A percentile compares a stretch with the other conserved stretches of the same genome.
phyloP scores from a whole-genome alignment of 2,888 invertebrate genomes.

The Miltochrista miniata region DNA sequence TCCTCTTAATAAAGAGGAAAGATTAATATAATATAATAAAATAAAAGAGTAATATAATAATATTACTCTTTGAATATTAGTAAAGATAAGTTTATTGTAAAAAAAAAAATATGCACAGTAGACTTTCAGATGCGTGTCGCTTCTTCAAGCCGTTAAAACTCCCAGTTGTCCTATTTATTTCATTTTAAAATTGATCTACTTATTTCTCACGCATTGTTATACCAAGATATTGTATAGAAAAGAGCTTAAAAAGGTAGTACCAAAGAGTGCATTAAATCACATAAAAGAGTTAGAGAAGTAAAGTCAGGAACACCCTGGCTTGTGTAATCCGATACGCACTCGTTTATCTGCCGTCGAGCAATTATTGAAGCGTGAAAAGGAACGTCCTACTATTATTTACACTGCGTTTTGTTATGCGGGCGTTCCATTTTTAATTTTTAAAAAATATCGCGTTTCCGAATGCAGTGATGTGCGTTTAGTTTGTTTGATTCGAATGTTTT shows the following conservation, averaged over 20 bases:
- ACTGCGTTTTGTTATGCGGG: slow-evolving; percentile 81
- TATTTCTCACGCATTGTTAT: slow-evolving; percentile 2
- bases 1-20: too few relatives aligned
- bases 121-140: too few relatives aligned
- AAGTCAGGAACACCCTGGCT: slow-evolving; percentile 61
- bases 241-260: slow-evolving; percentile 26
- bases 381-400: slow-evolving; percentile 82
- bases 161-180: too few relatives aligned
- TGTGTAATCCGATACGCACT: slow-evolving; percentile 71
- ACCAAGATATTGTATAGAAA: slow-evolving; percentile 10
- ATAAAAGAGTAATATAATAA: too few relatives aligned
- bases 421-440: slow-evolving; percentile 71
- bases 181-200: too few relatives aligned
- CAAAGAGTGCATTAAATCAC: slow-evolving; percentile 38
- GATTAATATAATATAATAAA: too few relatives aligned
- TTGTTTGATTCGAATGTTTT: neutral
- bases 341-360: slow-evolving; percentile 83
- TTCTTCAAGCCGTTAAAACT: neutral
- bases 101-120: too few relatives aligned
- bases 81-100: too few relatives aligned
- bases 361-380: slow-evolving; percentile 85
- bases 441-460: slow-evolving; percentile 79
- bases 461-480: slow-evolving; percentile 36
- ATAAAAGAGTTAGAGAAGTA: slow-evolving; percentile 67
- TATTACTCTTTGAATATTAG: too few relatives aligned